These are phyloP conservation scores for Halictus ligatus DNA, from an alignment of 2,888 invertebrate species.

Conservation along the genomic window DNA sequence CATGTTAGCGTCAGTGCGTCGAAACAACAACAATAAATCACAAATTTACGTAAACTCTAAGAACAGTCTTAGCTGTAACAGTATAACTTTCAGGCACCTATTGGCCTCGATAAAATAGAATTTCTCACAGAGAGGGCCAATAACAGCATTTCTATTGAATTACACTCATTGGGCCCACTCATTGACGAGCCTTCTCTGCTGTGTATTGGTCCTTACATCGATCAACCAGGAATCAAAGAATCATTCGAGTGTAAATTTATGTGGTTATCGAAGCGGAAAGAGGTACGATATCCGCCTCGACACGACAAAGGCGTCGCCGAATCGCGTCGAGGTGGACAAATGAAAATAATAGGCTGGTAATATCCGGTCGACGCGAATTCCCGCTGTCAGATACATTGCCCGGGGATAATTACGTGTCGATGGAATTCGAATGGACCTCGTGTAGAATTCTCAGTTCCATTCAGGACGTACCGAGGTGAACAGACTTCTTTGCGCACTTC, in stretches of 20 bases:
- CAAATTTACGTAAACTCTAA: neutral
- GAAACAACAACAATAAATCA: neutral
- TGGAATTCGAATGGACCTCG: conserved; percentile 47
- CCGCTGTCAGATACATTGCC: conserved; percentile 52
- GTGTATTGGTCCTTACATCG: neutral
- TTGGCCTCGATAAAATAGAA: neutral
- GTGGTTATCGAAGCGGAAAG: neutral
- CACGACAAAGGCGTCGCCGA: conserved; percentile 36
- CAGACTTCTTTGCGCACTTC: neutral
- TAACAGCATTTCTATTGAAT: neutral
- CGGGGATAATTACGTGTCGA: conserved; percentile 57
- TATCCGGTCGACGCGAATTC: conserved; percentile 44
- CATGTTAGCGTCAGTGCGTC: neutral
- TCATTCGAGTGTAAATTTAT: neutral
- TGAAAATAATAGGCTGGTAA: conserved; percentile 60
- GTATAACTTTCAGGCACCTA: neutral
- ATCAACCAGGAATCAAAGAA: neutral
- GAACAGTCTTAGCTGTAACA: neutral
- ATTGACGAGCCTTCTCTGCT: neutral
- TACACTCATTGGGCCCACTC: neutral
- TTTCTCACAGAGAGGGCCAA: neutral
- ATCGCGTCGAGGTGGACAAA: conserved; percentile 41
- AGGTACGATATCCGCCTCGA: neutral
- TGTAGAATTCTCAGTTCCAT: conserved; percentile 43
- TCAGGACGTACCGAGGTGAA: conserved; percentile 33